Base-by-base conservation (phyloP, 2,888 invertebrate species). In the Cheilosia impressa region DNA sequence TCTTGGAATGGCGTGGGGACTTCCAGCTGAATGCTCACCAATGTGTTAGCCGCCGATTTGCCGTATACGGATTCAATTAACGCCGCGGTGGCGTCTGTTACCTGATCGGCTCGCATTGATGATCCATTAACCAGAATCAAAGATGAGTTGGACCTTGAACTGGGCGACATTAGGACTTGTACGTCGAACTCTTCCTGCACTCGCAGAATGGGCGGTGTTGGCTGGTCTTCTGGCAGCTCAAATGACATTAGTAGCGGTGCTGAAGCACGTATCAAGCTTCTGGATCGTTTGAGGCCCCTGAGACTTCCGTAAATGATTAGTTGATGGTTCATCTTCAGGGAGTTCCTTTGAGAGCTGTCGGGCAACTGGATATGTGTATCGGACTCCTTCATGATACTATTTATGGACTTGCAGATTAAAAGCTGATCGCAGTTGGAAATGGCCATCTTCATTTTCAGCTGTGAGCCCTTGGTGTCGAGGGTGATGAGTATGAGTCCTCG, bases 341-440 rank as follows among this genome's bases (percentile, higher is more conserved):
- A 95, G 93, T 96, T 98, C 89, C 96, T 97, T 72, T 98, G 95
- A 93, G 98, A 99, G 43, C 98, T 98, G 92, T 99, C 99, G 47
- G 99, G 99, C 93, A 99, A 99, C 93, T 99, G 99, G 88, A 99
- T 98, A 92, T 99, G 99, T 90, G 99, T 99, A 17, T 96, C 95
- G 0, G 99, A 99, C 89, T 98, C 97, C 89, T 97, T 96, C 99
- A 99, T 98, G 85, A 97, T 95, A 75, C 94, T 93, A 89, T 94
- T 94, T 75, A 95, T 94, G 58, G 94, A 94, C 88, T 94, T 93
- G 31, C 95, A 99, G 85, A 99, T 98, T 91, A 98, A 99, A 27
- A 98, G 98, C 92, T 99, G 99, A 91, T 99, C 98, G 15, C 98
- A 98, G 93, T 98, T 98, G 89, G 98, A 98, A 81, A 99, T 98